These are phyloP conservation scores for Aphodius granarius DNA, from an alignment of 2,888 invertebrate species.

Conservation along the genomic window DNA sequence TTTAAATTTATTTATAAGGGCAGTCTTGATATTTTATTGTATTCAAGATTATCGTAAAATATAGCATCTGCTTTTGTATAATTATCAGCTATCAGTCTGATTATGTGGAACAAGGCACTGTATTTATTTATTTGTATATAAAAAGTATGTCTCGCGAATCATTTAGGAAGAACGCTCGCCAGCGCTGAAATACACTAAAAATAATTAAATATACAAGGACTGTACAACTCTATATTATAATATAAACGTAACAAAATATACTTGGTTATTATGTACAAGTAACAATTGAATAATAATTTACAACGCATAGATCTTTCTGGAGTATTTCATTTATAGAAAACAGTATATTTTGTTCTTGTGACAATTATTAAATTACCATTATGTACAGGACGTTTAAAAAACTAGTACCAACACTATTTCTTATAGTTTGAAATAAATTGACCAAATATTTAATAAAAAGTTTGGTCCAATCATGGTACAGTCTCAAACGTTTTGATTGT, in stretches of 20 bases:
- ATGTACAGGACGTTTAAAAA: neutral
- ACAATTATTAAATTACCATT: neutral
- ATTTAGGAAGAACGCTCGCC: conserved; percentile 2
- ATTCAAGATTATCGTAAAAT: neutral
- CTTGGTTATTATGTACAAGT: conserved; percentile 17
- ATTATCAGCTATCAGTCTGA: conserved; percentile 10
- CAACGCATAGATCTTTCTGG: conserved; percentile 22
- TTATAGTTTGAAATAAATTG: neutral
- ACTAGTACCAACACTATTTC: neutral
- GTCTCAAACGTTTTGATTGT: neutral
- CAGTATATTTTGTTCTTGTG: conserved; percentile 22
- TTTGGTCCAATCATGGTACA: neutral
- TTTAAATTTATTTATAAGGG: neutral
- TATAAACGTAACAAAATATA: conserved; percentile 24
- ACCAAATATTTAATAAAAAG: neutral
- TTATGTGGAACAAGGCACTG: conserved; percentile 1
- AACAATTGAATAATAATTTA: conserved; percentile 15
- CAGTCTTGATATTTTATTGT: neutral
- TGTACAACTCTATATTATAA: neutral
- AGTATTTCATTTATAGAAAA: conserved; percentile 23
- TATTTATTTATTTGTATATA: conserved; percentile 5
- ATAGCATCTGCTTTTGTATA: neutral
- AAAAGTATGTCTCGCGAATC: neutral
- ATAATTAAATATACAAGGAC: neutral
- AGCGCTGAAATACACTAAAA: neutral